Evolutionary conservation across 2,113 vertebrate species (phyloP).

Genomic region (Hyla sarda): DNA sequence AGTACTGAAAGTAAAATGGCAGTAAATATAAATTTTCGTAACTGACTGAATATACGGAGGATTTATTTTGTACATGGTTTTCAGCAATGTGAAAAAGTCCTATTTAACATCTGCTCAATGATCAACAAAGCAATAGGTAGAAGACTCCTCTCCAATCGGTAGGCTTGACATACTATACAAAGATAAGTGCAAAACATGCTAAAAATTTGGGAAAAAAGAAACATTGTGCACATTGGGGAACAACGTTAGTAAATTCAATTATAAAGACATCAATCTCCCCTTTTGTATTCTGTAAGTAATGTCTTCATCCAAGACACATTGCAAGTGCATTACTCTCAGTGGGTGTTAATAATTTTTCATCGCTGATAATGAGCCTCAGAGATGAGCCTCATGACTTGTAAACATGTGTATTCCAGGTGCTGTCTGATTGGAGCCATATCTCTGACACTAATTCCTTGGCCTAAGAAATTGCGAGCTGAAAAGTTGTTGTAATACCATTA

Average conservation of each 20-base stretch:
- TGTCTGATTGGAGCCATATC: neutral
- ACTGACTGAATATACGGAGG: neutral
- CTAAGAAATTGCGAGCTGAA: neutral
- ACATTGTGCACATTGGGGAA: slow-evolving; percentile 6
- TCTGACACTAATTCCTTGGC: neutral
- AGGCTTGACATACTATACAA: slow-evolving; percentile 3
- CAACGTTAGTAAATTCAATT: neutral
- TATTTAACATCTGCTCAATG: neutral
- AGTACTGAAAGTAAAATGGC: too few species aligned
- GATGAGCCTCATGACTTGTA: neutral
- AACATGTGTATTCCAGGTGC: slow-evolving; percentile 54
- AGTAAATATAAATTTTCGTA: neutral
- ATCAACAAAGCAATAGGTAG: neutral
- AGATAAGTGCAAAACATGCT: neutral
- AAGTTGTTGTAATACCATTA: neutral
- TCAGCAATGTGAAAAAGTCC: neutral
- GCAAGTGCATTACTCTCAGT: slow-evolving; percentile 26
- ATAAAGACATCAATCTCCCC: slow-evolving; percentile 31
- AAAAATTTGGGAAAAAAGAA: neutral
- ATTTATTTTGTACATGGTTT: neutral
- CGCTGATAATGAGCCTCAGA: neutral
- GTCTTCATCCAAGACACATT: slow-evolving; percentile 17
- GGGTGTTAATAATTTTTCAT: slow-evolving; percentile 38
- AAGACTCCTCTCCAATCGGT: neutral
- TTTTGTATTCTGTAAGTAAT: slow-evolving; percentile 29